Evolutionary conservation across 2,113 vertebrate species (phyloP).

Genomic region (Perognathus longimembris): DNA sequence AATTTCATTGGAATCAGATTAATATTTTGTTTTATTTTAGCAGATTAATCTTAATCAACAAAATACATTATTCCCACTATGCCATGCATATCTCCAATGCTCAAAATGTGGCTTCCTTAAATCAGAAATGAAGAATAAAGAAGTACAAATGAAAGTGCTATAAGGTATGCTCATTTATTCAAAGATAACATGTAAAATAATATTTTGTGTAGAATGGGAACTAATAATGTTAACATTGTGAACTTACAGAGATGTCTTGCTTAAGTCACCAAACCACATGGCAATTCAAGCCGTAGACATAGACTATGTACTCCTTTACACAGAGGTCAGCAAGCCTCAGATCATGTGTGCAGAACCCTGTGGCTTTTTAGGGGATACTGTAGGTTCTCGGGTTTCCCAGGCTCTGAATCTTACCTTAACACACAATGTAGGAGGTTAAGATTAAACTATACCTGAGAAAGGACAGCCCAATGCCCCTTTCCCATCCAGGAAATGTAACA

Average conservation of each 20-base stretch:
- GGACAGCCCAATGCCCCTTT: neutral
- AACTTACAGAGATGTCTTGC: neutral
- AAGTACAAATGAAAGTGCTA: neutral
- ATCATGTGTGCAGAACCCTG: neutral
- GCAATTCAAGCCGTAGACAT: neutral
- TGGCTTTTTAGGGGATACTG: neutral
- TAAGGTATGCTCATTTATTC: neutral
- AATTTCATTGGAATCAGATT: slow-evolving; percentile 49
- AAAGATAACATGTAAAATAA: neutral
- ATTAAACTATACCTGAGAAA: neutral
- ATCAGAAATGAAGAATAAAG: slow-evolving; percentile 26
- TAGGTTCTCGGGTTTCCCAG: neutral
- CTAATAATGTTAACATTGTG: neutral
- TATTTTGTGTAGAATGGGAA: neutral
- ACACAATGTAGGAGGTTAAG: neutral
- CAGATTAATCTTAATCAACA: slow-evolving; percentile 54
- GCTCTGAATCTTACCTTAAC: neutral
- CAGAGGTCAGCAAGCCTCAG: neutral
- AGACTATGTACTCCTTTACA: neutral
- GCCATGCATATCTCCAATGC: neutral
- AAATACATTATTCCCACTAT: neutral
- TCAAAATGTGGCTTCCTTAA: slow-evolving; percentile 28
- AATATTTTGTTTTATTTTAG: too few relatives aligned
- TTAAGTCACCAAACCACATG: neutral
- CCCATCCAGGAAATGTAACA: neutral